Percentiles rank a stretch among this genome's conserved stretches.
Evolutionary conservation across 2,888 invertebrate genomes (phyloP).

Genomic region (Drosophila gaucha): DNA sequence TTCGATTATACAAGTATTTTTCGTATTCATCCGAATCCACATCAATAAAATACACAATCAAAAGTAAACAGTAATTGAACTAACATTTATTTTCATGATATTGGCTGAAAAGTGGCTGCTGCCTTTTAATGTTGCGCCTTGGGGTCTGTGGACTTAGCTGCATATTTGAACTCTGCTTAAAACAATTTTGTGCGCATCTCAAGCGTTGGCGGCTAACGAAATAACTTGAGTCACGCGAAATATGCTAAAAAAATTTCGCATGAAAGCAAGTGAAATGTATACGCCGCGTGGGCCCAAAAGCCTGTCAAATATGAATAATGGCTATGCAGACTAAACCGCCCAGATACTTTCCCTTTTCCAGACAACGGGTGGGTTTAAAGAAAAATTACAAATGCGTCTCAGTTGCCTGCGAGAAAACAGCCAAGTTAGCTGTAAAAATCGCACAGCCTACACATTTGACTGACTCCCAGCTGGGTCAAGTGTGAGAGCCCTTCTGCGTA

Average conservation of each 20-base stretch:
- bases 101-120: not conserved
- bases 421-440: conserved; percentile 67
- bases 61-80: not conserved
- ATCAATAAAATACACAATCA: not conserved
- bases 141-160: conserved; percentile 2
- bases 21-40: no score
- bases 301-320: conserved; percentile 78
- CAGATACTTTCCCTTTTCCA: conserved; percentile 20
- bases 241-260: conserved; percentile 61
- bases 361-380: conserved; percentile 13
- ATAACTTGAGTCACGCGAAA: conserved; percentile 47
- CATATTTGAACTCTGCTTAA: conserved; percentile 12
- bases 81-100: conserved; percentile 3
- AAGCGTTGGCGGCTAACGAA: conserved; percentile 15
- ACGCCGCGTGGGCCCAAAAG: conserved; percentile 61
- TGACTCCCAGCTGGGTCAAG: conserved; percentile 60
- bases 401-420: conserved; percentile 57
- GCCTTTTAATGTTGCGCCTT: not conserved
- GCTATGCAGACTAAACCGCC: conserved; percentile 15
- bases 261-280: conserved; percentile 75
- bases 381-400: conserved; percentile 59
- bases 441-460: conserved; percentile 43
- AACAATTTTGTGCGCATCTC: conserved; percentile 51
- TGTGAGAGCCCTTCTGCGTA: conserved; percentile 14
- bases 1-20: not conserved